phyloP scores from a whole-genome alignment of 2,888 invertebrate species.

The Synergus umbraculus region DNA sequence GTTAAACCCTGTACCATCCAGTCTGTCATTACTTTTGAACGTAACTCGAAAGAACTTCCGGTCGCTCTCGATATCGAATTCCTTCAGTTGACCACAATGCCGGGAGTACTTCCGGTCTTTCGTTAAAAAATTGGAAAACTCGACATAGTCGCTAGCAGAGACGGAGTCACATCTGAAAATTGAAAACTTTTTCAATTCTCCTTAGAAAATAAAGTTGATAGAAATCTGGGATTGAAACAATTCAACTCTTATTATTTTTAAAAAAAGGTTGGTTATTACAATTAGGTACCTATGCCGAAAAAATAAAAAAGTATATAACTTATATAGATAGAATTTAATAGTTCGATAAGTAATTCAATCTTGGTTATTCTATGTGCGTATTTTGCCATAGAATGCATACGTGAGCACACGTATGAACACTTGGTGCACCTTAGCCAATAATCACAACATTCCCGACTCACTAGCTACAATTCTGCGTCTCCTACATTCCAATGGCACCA shows the following conservation, averaged over 20 bases:
- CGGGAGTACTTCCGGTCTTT: constrained; percentile 93
- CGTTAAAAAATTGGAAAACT: constrained; percentile 96
- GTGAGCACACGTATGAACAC: constrained; percentile 39
- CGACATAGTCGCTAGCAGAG: constrained; percentile 96
- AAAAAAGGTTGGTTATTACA: neutral
- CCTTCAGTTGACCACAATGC: constrained; percentile 91
- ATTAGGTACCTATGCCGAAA: neutral
- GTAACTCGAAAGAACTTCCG: constrained; percentile 96
- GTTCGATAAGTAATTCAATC: constrained; percentile 69
- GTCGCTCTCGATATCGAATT: constrained; percentile 91
- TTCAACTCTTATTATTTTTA: neutral
- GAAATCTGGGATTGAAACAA: neutral
- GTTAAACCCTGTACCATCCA: constrained; percentile 96
- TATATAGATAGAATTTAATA: constrained; percentile 55
- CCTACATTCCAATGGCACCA: constrained; percentile 49
- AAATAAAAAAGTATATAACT: no score
- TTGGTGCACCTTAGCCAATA: constrained; percentile 43
- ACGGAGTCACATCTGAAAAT: constrained; percentile 90
- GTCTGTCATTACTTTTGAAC: constrained; percentile 94
- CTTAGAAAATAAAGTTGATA: neutral
- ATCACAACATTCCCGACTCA: constrained; percentile 53
- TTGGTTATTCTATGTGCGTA: constrained; percentile 60
- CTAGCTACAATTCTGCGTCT: constrained; percentile 49
- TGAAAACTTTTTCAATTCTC: constrained; percentile 28
- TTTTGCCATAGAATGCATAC: constrained; percentile 55